A percentile compares a stretch with the other conserved stretches of the same genome.
Evolutionary conservation across 2,888 invertebrate species (phyloP).

Genomic region (Tridacna crocea): DNA sequence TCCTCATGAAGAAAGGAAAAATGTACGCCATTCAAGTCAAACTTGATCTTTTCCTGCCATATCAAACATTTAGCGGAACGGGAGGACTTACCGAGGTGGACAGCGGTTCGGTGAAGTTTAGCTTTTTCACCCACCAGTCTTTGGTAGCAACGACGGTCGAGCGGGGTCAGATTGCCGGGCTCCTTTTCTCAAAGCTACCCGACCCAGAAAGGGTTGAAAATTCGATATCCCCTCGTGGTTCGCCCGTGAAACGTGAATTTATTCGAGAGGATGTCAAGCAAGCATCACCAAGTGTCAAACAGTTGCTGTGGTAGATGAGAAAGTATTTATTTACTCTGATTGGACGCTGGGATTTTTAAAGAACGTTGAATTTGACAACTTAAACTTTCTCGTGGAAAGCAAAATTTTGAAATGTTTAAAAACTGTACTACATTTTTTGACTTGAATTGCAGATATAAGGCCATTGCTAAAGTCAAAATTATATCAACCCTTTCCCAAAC

Average conservation of each 20-base stretch:
- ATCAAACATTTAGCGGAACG: conserved; percentile 57
- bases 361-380: too few species aligned
- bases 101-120: conserved; percentile 56
- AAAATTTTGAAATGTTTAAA: too few species aligned
- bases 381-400: too few species aligned
- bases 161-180: conserved; percentile 58
- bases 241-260: conserved; percentile 52
- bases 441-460: too few species aligned
- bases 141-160: conserved; percentile 58
- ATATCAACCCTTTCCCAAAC: too few species aligned
- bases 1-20: conserved; percentile 50
- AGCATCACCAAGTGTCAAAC: background rate
- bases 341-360: too few species aligned
- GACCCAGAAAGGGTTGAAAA: conserved; percentile 49
- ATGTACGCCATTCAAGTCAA: conserved; percentile 60
- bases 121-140: conserved; percentile 58
- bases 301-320: background rate
- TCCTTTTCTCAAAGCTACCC: conserved; percentile 58
- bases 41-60: conserved; percentile 56
- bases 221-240: conserved; percentile 52
- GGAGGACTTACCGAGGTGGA: conserved; percentile 52
- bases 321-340: too few species aligned
- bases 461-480: too few species aligned
- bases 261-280: conserved; percentile 14
- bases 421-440: too few species aligned